These are phyloP conservation scores for Mirza zaza DNA, from an alignment of 2,113 vertebrate species.

Conservation along the genomic window DNA sequence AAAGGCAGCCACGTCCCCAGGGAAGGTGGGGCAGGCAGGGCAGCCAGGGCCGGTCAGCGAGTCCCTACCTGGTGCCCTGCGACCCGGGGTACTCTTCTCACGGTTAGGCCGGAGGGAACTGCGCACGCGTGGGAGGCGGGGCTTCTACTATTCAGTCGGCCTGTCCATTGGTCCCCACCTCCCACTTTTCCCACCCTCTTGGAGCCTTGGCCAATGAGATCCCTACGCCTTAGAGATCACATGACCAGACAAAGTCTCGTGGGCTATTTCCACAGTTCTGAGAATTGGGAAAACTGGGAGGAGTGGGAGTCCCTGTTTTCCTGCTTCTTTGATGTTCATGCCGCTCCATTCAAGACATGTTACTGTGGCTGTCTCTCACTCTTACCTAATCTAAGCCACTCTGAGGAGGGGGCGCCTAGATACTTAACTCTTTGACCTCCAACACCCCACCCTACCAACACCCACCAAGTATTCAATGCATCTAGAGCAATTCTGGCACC, in stretches of 20 bases:
- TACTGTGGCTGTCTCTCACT: neutral
- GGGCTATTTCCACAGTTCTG: accelerated
- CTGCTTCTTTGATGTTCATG: neutral
- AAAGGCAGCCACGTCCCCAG: neutral
- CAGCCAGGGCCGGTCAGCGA: accelerated
- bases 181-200: neutral
- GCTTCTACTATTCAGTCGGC: accelerated
- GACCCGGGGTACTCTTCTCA: accelerated
- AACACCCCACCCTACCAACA: neutral
- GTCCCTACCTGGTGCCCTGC: accelerated
- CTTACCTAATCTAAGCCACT: too few relatives aligned
- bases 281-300: neutral
- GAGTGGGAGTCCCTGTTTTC: accelerated
- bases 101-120: neutral
- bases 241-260: neutral
- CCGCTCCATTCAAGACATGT: accelerated
- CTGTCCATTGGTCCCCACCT: neutral
- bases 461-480: too few relatives aligned
- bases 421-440: neutral
- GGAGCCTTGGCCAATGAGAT: constrained; percentile 4
- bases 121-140: neutral
- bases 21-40: neutral
- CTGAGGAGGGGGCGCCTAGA: neutral
- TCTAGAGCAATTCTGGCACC: neutral
- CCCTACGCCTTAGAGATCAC: accelerated